Evolutionary conservation across 2,797 vertebrate species (phyloP), one percentile per base, ranked within the genome.

Genomic region (Alauda arvensis): DNA sequence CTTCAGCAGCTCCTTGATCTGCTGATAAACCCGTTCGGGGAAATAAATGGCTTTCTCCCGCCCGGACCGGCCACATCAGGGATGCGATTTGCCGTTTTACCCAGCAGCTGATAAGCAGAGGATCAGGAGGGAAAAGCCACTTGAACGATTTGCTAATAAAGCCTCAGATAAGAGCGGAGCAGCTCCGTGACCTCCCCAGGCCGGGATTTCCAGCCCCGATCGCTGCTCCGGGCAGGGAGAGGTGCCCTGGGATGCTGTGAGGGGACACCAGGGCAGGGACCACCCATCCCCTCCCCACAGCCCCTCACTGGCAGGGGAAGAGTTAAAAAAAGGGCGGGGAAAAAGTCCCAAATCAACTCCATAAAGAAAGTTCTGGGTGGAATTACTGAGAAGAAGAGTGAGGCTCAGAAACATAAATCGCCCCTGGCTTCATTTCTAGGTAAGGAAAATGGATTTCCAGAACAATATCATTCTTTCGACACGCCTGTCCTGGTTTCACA

Each of bases 41-140:
- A 94, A 90, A 94, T 88, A 90, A 91, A 94, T 89, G 91, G 84
- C 31, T 60, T 94, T 85, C 87, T 90, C 68, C 62, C 55, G 79
- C 79, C 82, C 12, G 51, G 70, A n/a, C 91, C 18, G 67, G 39
- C 91, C 92, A 18, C 85, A 46, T 48, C 65, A 3, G 4, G 43
- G 79, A 42, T 66, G 90, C n/a, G 65, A 84, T 95, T 80, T 77
- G 90, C 85, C 10, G 13, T 59, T 77, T 93, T 29, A 63, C 48
- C 59, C 11, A 0, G 42, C 20, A 49, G 77, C 89, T 51, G 92
- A 75, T 88, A 78, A 95, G 84, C 39, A 3, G 45, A n/a, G 71
- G 57, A 85, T 68, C 33, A 12, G 75, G 45, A 90, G 33, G 69
- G 70, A 85, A 85, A 87, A 92, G 80, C 79, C 3, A 4, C 76